Evolutionary conservation across 2,888 invertebrate species (phyloP).

Genomic region (Pimpla rufipes): DNA sequence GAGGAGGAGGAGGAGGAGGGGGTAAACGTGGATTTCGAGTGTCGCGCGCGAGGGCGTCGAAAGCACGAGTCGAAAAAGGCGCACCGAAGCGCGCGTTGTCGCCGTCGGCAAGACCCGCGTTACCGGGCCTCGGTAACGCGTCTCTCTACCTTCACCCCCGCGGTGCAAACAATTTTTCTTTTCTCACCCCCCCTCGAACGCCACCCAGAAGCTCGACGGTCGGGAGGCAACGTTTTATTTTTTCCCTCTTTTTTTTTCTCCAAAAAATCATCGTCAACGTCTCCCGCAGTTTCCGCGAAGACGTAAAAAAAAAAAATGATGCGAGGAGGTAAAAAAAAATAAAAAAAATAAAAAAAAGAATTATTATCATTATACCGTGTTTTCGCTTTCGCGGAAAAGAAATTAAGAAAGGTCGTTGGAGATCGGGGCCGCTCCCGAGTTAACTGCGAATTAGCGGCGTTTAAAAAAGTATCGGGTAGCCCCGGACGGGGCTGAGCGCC

Average conservation of each 20-base stretch:
- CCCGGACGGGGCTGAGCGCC: no score
- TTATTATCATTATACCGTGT: not conserved
- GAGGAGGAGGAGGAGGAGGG: not conserved
- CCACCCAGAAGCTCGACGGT: not conserved
- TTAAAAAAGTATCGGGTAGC: constrained; percentile 73
- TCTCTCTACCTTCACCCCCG: constrained; percentile 46
- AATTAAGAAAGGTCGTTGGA: constrained; percentile 46
- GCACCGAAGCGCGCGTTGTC: constrained; percentile 38
- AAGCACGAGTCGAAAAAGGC: not conserved
- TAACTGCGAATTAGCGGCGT: constrained; percentile 81
- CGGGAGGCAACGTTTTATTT: not conserved
- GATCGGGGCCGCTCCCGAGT: constrained; percentile 73
- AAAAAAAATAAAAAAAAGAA: no score
- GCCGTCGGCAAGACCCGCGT: constrained; percentile 65
- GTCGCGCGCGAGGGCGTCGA: constrained; percentile 16
- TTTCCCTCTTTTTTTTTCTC: not conserved
- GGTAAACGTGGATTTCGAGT: constrained; percentile 6
- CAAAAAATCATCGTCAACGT: not conserved
- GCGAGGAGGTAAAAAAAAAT: not conserved
- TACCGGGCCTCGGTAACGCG: constrained; percentile 69
- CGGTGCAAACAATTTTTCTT: not conserved
- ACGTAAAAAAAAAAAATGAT: not conserved
- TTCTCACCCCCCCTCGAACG: not conserved
- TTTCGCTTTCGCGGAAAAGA: constrained; percentile 51
- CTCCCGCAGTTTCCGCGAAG: constrained; percentile 2